Evolutionary conservation across 1,140 invertebrate species (phyloP).

Genomic region (Drosophila lowei): DNA sequence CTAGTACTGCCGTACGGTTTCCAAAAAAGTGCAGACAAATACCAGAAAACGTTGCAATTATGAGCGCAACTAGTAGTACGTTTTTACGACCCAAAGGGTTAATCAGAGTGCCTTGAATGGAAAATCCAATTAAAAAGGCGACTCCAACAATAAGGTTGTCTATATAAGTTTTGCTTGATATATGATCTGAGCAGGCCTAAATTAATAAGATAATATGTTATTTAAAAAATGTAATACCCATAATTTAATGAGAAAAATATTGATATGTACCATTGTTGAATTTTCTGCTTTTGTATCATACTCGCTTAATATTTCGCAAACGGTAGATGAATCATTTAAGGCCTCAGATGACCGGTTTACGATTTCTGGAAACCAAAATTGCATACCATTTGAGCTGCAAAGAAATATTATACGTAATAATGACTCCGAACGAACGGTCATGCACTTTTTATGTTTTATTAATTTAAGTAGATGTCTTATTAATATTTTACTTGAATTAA

Average conservation of each 20-base stretch:
- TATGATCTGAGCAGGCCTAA: slow-evolving; percentile 72
- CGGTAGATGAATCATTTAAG: slow-evolving; percentile 49
- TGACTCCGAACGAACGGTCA: too few species aligned
- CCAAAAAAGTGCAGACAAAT: slow-evolving; percentile 71
- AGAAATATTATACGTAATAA: not conserved
- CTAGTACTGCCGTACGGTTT: slow-evolving; percentile 64
- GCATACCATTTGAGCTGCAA: slow-evolving; percentile 78
- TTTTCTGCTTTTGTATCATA: slow-evolving; percentile 18
- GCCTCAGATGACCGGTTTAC: slow-evolving; percentile 73
- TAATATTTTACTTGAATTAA: too few species aligned
- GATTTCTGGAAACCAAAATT: slow-evolving; percentile 83
- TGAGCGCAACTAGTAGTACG: slow-evolving; percentile 59
- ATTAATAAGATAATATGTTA: slow-evolving; percentile 3
- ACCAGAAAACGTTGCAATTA: slow-evolving; percentile 53
- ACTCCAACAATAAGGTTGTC: slow-evolving; percentile 80
- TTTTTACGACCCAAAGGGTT: slow-evolving; percentile 80
- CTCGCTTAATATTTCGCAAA: slow-evolving; percentile 64
- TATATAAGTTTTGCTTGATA: slow-evolving; percentile 78
- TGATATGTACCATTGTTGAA: slow-evolving; percentile 17
- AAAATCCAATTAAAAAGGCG: slow-evolving; percentile 75
- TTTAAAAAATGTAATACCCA: not conserved
- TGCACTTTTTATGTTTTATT: too few species aligned
- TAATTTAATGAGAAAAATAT: not conserved
- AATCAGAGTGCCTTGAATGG: slow-evolving; percentile 69
- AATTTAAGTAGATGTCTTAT: too few species aligned